Base-by-base conservation (phyloP, 1,140 invertebrate genomes). In the Dufourea novaeangliae region DNA sequence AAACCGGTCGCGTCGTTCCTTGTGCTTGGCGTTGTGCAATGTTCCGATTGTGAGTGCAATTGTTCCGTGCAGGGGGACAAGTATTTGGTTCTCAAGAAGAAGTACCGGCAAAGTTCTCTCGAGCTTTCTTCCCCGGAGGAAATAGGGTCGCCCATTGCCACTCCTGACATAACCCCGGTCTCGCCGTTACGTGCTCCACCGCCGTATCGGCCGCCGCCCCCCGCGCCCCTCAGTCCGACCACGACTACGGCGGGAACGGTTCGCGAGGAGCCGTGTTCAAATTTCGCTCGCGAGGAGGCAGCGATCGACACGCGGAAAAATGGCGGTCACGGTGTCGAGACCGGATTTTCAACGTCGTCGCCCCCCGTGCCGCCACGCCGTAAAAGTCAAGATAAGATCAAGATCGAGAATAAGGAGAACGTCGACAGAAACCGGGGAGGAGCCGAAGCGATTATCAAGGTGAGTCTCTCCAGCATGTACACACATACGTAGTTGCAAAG, bases 81-180 rank as follows among this genome's bases (percentile, higher is more conserved):
- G 90, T 97, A 95, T 92, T 91, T 98, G 54, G 95, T 97, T 54
- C 91, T 98, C 11, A 97, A 97, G 90, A 95, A 95, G 88, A 96
- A 95, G 88, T 97, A 95, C 83, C 90, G 93, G 85, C 87, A 85
- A 87, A 92, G 80, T 92, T 93, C 79, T 85, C 89, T 88, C 82
- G 92, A 88, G 27, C 66, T 90, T 11, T 83, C 88, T 2, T 67
- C 89, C 12, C 82, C 87, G 14, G 68, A 88, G 61, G 84, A 87
- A 70, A 52, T 81, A 22, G 84, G 63, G 64, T 88, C 88, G 2
- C 85, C 86, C 50, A 78, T 83, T 69, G 11, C 79, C 56, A 90
- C 86, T 62, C 85, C 90, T 32, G 88, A 90, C 78, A 62, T 88
- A 32, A 88, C 86, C 77, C 89, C 82, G 44, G 86, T 88, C 74